Conservation (phyloP, 2,797 vertebrate genomes). For the Neomorphus geoffroyi region DNA sequence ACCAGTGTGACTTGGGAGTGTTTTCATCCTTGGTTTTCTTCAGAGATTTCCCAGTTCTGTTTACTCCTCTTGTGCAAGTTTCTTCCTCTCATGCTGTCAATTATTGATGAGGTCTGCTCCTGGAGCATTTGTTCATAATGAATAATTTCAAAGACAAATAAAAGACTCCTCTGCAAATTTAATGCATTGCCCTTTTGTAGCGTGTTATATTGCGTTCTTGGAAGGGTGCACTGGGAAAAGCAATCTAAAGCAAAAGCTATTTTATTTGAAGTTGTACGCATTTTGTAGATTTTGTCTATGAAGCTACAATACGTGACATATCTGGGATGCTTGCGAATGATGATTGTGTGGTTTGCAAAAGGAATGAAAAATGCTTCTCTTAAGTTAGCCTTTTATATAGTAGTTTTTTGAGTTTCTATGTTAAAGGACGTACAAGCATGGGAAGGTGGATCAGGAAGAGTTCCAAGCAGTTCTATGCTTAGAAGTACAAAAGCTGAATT, state of each 20-base stretch:
- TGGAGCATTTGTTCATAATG: conserved; percentile 51
- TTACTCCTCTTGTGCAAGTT: conserved; percentile 25
- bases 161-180: conserved; percentile 47
- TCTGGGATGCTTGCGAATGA: background rate
- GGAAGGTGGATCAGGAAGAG: background rate
- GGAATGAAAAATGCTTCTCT: conserved; percentile 1
- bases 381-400: background rate
- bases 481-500: background rate
- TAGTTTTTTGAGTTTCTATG: background rate
- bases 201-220: conserved; percentile 6
- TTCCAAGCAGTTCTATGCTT: background rate
- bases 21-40: background rate
- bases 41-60: background rate
- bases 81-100: conserved; percentile 29
- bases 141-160: conserved; percentile 56
- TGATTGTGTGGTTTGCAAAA: background rate
- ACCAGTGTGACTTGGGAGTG: background rate
- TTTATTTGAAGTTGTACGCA: conserved; percentile 28
- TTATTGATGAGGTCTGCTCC: conserved; percentile 62
- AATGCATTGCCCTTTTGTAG: conserved; percentile 17
- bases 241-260: background rate
- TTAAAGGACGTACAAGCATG: background rate
- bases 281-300: background rate
- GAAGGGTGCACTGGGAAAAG: conserved; percentile 14
- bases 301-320: background rate